phyloP scores from a whole-genome alignment of 2,797 vertebrate genomes.

The Heterohyrax brucei region DNA sequence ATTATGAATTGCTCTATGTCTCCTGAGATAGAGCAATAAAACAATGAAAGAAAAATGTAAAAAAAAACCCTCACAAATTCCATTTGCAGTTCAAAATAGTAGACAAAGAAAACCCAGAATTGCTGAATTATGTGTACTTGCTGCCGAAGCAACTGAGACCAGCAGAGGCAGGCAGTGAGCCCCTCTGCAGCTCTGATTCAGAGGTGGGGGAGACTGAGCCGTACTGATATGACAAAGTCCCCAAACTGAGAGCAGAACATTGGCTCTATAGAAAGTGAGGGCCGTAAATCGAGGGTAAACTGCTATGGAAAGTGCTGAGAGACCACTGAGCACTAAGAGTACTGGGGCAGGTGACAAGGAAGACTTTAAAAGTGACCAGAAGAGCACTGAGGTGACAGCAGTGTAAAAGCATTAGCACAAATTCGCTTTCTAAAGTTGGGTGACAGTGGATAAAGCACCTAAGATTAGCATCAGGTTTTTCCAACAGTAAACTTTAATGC shows the following conservation, averaged over 20 bases:
- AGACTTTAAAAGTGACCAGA: not conserved
- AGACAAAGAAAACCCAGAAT: slow-evolving; percentile 62
- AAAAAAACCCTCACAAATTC: not conserved
- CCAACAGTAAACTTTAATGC: not conserved
- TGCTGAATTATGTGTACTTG: not conserved
- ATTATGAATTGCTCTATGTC: slow-evolving; percentile 60
- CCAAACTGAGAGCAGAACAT: not conserved
- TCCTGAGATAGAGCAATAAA: slow-evolving; percentile 49
- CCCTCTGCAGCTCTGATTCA: not conserved
- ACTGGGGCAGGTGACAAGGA: not conserved
- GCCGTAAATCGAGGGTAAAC: not conserved
- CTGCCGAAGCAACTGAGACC: not conserved
- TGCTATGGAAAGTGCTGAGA: not conserved
- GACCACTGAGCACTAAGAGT: not conserved
- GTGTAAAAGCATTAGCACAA: not conserved
- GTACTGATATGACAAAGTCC: no score
- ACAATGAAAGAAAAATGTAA: slow-evolving; percentile 49
- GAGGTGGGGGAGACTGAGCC: fast-evolving
- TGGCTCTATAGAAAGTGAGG: not conserved
- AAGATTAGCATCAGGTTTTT: not conserved
- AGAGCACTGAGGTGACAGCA: not conserved
- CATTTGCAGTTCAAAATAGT: slow-evolving; percentile 56
- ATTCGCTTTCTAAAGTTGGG: not conserved
- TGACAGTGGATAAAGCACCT: not conserved
- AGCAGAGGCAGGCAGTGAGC: not conserved